These are phyloP conservation scores for Zeugodacus cucurbitae DNA, from an alignment of 1,140 invertebrate species.

Conservation along the genomic window DNA sequence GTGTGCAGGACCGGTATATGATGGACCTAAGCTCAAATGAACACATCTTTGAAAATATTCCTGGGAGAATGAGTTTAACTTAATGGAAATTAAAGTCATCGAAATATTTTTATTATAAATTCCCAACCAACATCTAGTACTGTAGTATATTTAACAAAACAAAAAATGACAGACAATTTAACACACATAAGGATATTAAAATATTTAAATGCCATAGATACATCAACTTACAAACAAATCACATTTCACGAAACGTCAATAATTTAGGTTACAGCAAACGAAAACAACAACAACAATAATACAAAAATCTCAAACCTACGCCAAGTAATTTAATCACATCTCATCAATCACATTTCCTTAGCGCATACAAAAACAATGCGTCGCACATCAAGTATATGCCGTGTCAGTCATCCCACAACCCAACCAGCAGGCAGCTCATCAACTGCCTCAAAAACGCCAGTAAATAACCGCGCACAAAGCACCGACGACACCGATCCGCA, in stretches of 20 bases:
- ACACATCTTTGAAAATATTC: too few relatives aligned
- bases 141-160: neutral
- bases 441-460: slow-evolving; percentile 21
- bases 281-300: neutral
- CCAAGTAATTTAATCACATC: neutral
- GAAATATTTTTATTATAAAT: neutral
- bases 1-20: too few relatives aligned
- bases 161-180: neutral
- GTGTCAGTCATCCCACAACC: neutral
- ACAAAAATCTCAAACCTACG: neutral
- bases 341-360: neutral
- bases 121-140: neutral
- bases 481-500: neutral
- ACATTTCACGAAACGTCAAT: neutral
- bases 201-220: neutral
- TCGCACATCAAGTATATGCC: neutral
- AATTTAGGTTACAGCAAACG: neutral
- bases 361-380: neutral
- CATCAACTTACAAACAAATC: too few relatives aligned
- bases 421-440: neutral
- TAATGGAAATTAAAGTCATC: too few relatives aligned
- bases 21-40: too few relatives aligned
- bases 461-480: slow-evolving; percentile 45
- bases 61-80: too few relatives aligned
- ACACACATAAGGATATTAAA: neutral